Percentiles rank a stretch among this genome's conserved stretches.
These are phyloP conservation scores for Notechis scutatus DNA, from an alignment of 2,113 vertebrate genomes.

Conservation along the genomic window DNA sequence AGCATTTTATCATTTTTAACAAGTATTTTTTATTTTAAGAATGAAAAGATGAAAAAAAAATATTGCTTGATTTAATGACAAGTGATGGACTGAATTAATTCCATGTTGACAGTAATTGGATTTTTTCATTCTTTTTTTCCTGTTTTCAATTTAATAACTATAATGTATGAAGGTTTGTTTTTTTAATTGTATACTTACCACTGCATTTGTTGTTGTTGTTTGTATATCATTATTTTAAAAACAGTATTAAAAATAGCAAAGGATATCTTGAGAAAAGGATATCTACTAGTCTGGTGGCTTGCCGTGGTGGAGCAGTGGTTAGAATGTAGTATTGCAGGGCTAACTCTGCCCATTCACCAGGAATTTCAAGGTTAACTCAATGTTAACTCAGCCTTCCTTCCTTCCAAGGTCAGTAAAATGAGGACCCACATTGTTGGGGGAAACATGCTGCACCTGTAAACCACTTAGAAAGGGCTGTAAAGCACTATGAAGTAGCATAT, in stretches of 20 bases:
- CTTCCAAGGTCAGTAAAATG: too few species aligned
- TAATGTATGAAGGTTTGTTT: neutral
- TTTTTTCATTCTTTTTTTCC: neutral
- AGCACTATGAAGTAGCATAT: neutral
- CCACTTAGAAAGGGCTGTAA: neutral
- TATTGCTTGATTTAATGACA: neutral
- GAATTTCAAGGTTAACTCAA: too few species aligned
- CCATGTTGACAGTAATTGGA: neutral
- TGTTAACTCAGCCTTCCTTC: too few species aligned
- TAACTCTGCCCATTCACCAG: too few species aligned
- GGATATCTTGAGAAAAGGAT: neutral
- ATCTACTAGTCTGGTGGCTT: neutral
- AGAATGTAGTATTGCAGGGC: too few species aligned
- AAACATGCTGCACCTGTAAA: neutral
- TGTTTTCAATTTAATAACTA: neutral
- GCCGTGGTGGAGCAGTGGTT: neutral
- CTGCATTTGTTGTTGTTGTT: neutral
- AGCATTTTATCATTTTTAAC: neutral
- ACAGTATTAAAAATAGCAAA: neutral
- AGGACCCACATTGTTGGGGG: too few species aligned
- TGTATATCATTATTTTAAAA: neutral
- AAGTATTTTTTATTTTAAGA: neutral
- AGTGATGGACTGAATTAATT: neutral
- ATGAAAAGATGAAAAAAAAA: neutral
- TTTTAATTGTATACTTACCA: neutral